These are phyloP conservation scores for Busseola fusca DNA, from an alignment of 2,888 invertebrate genomes.

Conservation along the genomic window DNA sequence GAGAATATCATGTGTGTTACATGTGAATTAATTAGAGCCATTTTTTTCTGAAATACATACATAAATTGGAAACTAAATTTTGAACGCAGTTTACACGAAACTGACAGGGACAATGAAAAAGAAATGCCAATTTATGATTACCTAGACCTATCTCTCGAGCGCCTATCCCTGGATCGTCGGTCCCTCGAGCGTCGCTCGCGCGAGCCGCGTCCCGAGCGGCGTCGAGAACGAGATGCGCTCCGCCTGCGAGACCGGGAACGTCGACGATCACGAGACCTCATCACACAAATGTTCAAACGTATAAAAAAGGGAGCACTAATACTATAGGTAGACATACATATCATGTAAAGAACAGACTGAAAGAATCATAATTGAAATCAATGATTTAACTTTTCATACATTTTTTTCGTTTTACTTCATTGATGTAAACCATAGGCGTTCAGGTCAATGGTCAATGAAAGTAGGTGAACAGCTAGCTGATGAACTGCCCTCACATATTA, in stretches of 20 bases:
- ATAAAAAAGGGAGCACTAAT: too few relatives aligned
- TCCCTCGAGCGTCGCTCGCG: slow-evolving; percentile 81
- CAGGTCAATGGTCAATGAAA: too few relatives aligned
- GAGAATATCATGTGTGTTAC: slow-evolving; percentile 5
- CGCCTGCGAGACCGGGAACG: slow-evolving; percentile 82
- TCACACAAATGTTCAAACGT: slow-evolving; percentile 29
- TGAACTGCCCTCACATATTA: too few relatives aligned
- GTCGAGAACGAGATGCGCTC: slow-evolving; percentile 74
- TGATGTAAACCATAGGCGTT: too few relatives aligned
- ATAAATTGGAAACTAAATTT: slow-evolving; percentile 1
- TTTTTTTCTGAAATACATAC: neutral
- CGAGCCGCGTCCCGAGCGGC: slow-evolving; percentile 81
- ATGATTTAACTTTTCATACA: too few relatives aligned
- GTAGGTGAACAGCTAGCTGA: too few relatives aligned
- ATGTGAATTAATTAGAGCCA: neutral
- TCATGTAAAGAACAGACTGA: too few relatives aligned
- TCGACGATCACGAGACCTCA: slow-evolving; percentile 82
- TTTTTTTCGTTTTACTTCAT: too few relatives aligned
- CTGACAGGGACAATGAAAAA: slow-evolving; percentile 1
- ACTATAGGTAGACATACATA: too few relatives aligned
- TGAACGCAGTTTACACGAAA: slow-evolving; percentile 17
- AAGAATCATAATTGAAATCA: too few relatives aligned
- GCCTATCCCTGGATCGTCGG: slow-evolving; percentile 80
- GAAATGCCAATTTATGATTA: slow-evolving; percentile 54
- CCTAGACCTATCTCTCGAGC: slow-evolving; percentile 81